Conservation (phyloP, 1,140 invertebrate species). For the Anoplolepis gracilipes region DNA sequence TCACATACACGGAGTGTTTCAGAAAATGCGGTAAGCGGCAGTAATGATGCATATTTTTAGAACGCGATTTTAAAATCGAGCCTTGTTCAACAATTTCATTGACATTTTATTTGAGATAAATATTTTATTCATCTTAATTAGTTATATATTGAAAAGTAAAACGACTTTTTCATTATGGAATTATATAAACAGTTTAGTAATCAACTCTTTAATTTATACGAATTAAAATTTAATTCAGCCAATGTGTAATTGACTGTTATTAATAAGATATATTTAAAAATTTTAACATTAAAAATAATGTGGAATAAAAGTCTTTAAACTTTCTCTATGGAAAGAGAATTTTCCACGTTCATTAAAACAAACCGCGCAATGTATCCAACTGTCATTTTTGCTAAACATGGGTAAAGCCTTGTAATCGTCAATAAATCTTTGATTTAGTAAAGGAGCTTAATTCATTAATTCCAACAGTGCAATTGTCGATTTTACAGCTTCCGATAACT, state of each 20-base stretch:
- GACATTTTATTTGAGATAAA: slow-evolving; percentile 20
- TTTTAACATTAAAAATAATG: neutral
- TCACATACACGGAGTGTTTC: slow-evolving; percentile 14
- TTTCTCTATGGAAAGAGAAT: neutral
- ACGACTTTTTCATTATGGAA: neutral
- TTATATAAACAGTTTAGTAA: neutral
- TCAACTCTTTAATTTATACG: neutral
- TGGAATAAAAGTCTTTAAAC: neutral
- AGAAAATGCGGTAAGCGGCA: neutral
- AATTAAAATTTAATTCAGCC: neutral
- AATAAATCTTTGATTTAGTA: neutral
- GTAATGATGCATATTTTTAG: slow-evolving; percentile 27
- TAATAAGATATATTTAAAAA: neutral
- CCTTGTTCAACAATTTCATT: slow-evolving; percentile 8
- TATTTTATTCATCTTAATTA: too few species aligned
- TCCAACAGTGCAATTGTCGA: neutral
- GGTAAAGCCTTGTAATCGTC: slow-evolving; percentile 5
- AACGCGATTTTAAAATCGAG: neutral
- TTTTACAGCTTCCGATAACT: neutral
- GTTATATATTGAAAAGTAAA: neutral
- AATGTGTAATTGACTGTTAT: neutral
- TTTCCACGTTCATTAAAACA: neutral
- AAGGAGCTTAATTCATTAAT: slow-evolving; percentile 20
- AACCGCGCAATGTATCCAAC: neutral
- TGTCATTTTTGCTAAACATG: neutral